Base-by-base conservation (phyloP, 2,113 vertebrate species). In the Proteles cristata region DNA sequence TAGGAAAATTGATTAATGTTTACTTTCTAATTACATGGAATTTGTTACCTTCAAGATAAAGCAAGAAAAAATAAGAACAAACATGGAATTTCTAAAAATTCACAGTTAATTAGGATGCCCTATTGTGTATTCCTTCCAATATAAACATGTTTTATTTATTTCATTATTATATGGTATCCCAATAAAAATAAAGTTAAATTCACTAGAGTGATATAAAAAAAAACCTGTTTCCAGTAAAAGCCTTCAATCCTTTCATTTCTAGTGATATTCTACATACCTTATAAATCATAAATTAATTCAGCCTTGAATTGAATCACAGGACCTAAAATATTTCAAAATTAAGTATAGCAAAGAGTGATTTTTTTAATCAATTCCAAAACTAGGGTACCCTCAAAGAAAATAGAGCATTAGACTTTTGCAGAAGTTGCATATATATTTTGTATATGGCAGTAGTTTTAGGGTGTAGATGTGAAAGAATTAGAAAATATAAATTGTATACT, bases 121-220 rank as follows among this genome's bases (percentile, higher is more conserved):
- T 61, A 63, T 1, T 77, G 39, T 63, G 1, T 74, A 90, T 88
- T 73, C 28, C 55, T 69, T 43, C 25, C 45, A 92, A 90, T 33
- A 73, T 58, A 69, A 87, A 1, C 3, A 66, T 45, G 31, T 31
- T 48, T 53, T 68, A 4, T 87, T 93, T 91, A 12, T 65, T 83
- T 87, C 35, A n/a, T 95, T 71, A 93, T 65, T 48, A 48, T 19
- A 68, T 73, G 5, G 35, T 83, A 73, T 84, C 71, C 43, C 23
- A 92, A 81, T 85, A 92, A 92, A 93, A 95, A 80, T 92, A 90
- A 74, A 87, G 4, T 82, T 55, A 55, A 68, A 93, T 21, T 2
- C 7, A 71, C 28, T 88, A 58, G 2, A 73, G 17, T 90, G 25
- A 55, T 68, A 48, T 48, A 11, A 6, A 43, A 92, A 89, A 76